Conservation (phyloP, 2,888 invertebrate genomes). For the Asteroscopus sphinx region DNA sequence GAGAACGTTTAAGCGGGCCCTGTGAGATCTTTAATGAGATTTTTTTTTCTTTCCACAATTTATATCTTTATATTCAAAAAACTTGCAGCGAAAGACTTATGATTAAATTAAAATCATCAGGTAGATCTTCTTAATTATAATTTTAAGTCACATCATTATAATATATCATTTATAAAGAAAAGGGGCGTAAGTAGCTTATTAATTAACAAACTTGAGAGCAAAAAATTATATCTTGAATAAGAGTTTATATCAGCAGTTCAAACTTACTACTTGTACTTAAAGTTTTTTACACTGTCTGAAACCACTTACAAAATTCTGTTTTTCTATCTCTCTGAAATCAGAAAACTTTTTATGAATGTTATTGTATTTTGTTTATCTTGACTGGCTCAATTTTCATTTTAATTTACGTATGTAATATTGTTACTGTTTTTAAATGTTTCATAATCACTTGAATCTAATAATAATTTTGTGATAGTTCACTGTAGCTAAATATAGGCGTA, state of each 20-base stretch:
- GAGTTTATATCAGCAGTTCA: not conserved
- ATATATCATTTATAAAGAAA: no score
- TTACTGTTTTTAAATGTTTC: not conserved
- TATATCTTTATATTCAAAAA: no score
- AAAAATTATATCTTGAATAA: not conserved
- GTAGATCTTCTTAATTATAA: no score
- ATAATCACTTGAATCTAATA: not conserved
- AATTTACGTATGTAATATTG: constrained; percentile 14
- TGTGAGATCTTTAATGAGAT: not conserved
- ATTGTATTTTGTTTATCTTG: constrained; percentile 53
- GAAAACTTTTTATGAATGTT: constrained; percentile 55
- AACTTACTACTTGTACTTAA: not conserved
- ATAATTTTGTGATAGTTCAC: no score
- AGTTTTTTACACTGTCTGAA: constrained; percentile 11
- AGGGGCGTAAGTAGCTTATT: no score
- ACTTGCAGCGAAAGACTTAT: no score
- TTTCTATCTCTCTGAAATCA: constrained; percentile 45
- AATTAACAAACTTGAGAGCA: not conserved
- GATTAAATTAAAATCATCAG: no score
- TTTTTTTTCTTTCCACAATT: no score
- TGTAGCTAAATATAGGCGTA: no score
- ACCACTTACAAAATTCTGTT: constrained; percentile 17
- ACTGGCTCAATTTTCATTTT: constrained; percentile 22
- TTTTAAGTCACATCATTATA: no score
- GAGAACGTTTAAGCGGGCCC: constrained; percentile 20